Evolutionary conservation across 2,888 invertebrate species (phyloP).

Genomic region (Xiphydria camelus): DNA sequence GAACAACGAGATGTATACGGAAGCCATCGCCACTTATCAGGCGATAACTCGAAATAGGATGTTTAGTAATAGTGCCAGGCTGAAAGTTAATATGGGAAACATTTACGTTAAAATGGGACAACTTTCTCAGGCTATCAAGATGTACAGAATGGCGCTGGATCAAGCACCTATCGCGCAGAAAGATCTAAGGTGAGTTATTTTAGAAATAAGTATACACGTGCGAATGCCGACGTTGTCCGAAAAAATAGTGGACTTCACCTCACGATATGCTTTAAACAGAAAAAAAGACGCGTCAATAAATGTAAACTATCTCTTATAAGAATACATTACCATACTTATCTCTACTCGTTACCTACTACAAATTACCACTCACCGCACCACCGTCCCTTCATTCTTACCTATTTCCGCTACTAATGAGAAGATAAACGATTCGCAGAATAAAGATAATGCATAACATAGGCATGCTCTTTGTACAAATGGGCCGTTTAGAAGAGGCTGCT

Average conservation of each 20-base stretch:
- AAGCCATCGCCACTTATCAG: constrained; percentile 95
- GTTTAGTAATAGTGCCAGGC: constrained; percentile 89
- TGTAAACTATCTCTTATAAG: background rate
- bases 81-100: constrained; percentile 98
- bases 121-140: constrained; percentile 92
- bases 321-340: too few species aligned
- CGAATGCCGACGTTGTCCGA: too few species aligned
- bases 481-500: constrained; percentile 94
- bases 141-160: constrained; percentile 98
- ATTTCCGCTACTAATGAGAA: background rate
- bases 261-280: too few species aligned
- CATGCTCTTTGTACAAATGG: constrained; percentile 91
- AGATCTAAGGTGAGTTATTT: constrained; percentile 71
- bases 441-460: constrained; percentile 99
- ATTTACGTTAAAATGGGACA: constrained; percentile 94
- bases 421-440: constrained; percentile 63
- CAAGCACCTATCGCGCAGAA: constrained; percentile 93
- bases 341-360: too few species aligned
- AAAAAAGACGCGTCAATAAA: too few species aligned
- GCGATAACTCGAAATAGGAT: constrained; percentile 91
- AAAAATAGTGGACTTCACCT: too few species aligned
- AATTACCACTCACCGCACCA: too few species aligned
- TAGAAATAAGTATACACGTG: too few species aligned
- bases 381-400: too few species aligned
- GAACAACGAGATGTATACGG: constrained; percentile 91